Evolutionary conservation across 2,113 vertebrate species (phyloP).

Genomic region (Zeus faber): DNA sequence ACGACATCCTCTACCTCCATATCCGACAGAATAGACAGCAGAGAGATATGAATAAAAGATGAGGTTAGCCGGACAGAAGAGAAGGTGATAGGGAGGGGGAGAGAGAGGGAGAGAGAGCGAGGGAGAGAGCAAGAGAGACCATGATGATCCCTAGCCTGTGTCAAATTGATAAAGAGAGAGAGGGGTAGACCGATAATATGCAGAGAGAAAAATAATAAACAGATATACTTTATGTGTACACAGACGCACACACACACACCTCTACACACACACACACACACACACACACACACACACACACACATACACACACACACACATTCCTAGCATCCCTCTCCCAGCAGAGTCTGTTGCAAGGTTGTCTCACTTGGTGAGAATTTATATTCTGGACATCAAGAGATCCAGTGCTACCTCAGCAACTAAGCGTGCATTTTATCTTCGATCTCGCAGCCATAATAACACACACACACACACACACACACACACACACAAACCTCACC

Average conservation of each 20-base stretch:
- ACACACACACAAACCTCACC: no score
- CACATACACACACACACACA: slow-evolving; percentile 24
- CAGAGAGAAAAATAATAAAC: not conserved
- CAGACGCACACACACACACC: slow-evolving; percentile 1
- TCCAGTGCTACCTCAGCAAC: slow-evolving; percentile 52
- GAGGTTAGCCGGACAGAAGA: slow-evolving; percentile 48
- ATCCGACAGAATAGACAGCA: slow-evolving; percentile 45
- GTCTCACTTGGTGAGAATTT: slow-evolving; percentile 45
- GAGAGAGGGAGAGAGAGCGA: slow-evolving; percentile 12
- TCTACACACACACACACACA: not conserved
- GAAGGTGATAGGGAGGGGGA: slow-evolving; percentile 18
- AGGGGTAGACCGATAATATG: not conserved
- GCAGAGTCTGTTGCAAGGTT: slow-evolving; percentile 40
- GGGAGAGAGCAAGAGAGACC: not conserved
- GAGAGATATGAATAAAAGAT: slow-evolving; percentile 66
- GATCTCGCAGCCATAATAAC: not conserved
- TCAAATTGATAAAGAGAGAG: no score
- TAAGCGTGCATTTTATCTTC: slow-evolving; percentile 37
- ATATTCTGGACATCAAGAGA: slow-evolving; percentile 30
- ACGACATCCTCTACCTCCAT: slow-evolving; percentile 14
- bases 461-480: no score
- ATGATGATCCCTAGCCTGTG: no score
- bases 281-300: not conserved
- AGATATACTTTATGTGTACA: not conserved
- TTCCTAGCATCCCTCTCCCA: no score